Evolutionary conservation across 64 coral and sea anemone genomes (phyloP).

Genomic region (Montipora efflorescens): DNA sequence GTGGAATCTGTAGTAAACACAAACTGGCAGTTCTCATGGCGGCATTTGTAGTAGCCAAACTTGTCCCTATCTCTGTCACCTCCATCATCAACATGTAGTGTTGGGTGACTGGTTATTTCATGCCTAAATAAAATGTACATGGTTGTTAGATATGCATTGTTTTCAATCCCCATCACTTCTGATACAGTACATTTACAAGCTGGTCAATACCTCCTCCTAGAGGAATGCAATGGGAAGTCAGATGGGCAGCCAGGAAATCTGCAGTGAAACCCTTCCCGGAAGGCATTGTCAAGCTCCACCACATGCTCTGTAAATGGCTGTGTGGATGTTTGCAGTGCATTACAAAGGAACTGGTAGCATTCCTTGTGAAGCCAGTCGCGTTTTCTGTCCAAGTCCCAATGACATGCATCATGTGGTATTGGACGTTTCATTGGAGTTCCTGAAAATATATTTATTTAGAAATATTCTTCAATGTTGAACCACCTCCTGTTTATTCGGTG

Average conservation of each 20-base stretch:
- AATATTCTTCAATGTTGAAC: too few species aligned
- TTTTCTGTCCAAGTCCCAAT: conserved; percentile 19
- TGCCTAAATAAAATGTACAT: too few species aligned
- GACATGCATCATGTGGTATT: conserved; percentile 6
- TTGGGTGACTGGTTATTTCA: too few species aligned
- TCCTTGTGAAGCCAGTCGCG: conserved; percentile 34
- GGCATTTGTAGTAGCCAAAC: conserved; percentile 69
- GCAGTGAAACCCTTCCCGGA: conserved; percentile 45
- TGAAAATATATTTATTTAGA: background rate
- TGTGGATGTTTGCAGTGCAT: background rate
- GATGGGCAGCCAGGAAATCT: conserved; percentile 5
- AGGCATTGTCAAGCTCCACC: conserved; percentile 16
- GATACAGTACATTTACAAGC: too few species aligned
- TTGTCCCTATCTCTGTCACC: conserved; percentile 51
- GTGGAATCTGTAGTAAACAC: conserved; percentile 67
- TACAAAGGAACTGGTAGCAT: conserved; percentile 5
- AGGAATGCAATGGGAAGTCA: conserved; percentile 34
- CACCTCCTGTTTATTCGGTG: too few species aligned
- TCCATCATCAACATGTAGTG: background rate
- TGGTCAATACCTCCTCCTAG: conserved; percentile 9
- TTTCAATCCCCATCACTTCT: too few species aligned
- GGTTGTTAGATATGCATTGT: too few species aligned
- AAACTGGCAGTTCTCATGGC: conserved; percentile 13
- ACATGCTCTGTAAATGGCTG: conserved; percentile 21
- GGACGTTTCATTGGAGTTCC: conserved; percentile 6